phyloP scores from a whole-genome alignment of 2,797 vertebrate species.

The Paguma larvata region DNA sequence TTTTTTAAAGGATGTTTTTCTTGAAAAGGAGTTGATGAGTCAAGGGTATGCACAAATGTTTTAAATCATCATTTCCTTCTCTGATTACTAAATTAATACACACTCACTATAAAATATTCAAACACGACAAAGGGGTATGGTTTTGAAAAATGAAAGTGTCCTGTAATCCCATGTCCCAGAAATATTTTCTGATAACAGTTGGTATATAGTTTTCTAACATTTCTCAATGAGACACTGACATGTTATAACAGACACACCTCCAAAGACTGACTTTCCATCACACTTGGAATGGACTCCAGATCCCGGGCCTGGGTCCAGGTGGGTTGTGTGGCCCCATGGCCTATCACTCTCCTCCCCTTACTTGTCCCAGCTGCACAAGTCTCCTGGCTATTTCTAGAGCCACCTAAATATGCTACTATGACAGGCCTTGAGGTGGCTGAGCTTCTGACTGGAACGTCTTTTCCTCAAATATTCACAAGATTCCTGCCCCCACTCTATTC shows the following conservation, averaged over 20 bases:
- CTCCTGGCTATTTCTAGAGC: not conserved
- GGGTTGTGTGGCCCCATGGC: not conserved
- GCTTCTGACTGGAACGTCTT: not conserved
- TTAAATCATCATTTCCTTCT: not conserved
- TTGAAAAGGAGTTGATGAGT: not conserved
- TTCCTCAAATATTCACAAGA: not conserved
- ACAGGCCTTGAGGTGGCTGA: not conserved
- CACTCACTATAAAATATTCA: not conserved
- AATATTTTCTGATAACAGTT: not conserved
- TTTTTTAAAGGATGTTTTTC: slow-evolving; percentile 4
- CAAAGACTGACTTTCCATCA: not conserved
- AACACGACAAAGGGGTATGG: not conserved
- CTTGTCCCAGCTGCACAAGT: not conserved
- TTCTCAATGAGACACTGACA: not conserved
- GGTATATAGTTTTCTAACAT: not conserved
- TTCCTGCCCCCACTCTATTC: not conserved
- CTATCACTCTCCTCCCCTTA: rapidly evolving
- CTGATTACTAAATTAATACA: not conserved
- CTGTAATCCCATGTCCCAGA: not conserved
- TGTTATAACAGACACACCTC: not conserved
- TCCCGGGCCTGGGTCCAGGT: too few species aligned
- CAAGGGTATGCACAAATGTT: not conserved
- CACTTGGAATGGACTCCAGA: not conserved
- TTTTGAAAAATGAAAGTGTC: slow-evolving; percentile 44
- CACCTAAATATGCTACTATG: not conserved